Conservation (phyloP, 2,888 invertebrate genomes). For the Pristionchus entomophagus region DNA sequence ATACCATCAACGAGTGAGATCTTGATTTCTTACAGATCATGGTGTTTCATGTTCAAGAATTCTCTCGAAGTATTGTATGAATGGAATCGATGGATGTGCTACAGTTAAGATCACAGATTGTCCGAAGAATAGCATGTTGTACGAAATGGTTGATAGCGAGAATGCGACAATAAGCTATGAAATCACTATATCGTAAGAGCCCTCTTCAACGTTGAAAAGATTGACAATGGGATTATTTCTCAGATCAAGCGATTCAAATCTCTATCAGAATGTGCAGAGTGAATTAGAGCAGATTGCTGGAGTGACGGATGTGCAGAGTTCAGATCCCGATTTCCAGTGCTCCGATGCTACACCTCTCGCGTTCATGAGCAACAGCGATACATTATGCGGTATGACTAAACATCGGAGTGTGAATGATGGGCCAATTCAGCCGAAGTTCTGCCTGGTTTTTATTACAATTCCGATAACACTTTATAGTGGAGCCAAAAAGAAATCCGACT, state of each 20-base stretch:
- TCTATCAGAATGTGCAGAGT: neutral
- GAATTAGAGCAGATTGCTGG: neutral
- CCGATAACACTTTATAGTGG: neutral
- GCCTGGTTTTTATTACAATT: neutral
- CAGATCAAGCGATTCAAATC: neutral
- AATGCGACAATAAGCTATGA: neutral
- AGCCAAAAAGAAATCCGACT: neutral
- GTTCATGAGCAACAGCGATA: neutral
- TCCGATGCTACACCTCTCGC: neutral
- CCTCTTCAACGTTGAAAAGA: too few relatives aligned
- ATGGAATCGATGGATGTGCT: neutral
- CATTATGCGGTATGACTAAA: neutral
- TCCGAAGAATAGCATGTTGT: neutral
- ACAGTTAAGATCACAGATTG: neutral
- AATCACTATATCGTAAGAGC: neutral
- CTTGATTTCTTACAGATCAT: too few relatives aligned
- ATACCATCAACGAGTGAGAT: too few relatives aligned
- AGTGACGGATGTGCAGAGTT: too few relatives aligned
- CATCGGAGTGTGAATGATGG: neutral
- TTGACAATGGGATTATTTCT: neutral
- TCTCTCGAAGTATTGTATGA: too few relatives aligned
- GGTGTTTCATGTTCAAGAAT: too few relatives aligned
- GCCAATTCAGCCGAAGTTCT: constrained; percentile 11
- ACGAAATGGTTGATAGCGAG: neutral
- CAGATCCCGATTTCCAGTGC: neutral